phyloP scores from a whole-genome alignment of 2,113 vertebrate species.

The Lonchura striata region DNA sequence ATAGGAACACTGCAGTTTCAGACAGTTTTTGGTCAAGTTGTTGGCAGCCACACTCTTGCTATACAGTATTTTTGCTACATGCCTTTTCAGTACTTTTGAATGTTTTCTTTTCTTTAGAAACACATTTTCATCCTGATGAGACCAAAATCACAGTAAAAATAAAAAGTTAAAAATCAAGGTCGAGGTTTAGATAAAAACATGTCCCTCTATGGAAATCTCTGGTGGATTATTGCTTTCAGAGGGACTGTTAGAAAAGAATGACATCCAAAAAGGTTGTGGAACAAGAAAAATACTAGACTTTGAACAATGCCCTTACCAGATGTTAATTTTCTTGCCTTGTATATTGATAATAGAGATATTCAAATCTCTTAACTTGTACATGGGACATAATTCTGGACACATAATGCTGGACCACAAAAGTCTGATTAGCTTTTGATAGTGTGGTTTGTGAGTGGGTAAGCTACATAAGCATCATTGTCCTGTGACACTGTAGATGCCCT shows the following conservation, averaged over 20 bases:
- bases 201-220: neutral
- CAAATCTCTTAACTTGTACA: neutral
- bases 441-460: neutral
- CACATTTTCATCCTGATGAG: neutral
- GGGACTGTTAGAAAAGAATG: neutral
- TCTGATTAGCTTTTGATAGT: neutral
- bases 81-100: neutral
- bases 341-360: neutral
- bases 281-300: neutral
- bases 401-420: neutral
- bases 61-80: neutral
- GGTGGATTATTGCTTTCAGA: neutral
- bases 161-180: neutral
- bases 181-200: neutral
- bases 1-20: neutral
- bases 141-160: neutral
- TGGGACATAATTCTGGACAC: too few species aligned
- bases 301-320: neutral
- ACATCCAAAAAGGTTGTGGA: rapidly evolving
- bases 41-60: neutral
- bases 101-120: neutral
- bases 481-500: neutral
- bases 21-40: neutral
- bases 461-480: neutral
- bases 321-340: neutral